Evolutionary conservation across 2,113 vertebrate species (phyloP), one percentile per base, ranked within the genome.

Genomic region (Ageneiosus marmoratus): DNA sequence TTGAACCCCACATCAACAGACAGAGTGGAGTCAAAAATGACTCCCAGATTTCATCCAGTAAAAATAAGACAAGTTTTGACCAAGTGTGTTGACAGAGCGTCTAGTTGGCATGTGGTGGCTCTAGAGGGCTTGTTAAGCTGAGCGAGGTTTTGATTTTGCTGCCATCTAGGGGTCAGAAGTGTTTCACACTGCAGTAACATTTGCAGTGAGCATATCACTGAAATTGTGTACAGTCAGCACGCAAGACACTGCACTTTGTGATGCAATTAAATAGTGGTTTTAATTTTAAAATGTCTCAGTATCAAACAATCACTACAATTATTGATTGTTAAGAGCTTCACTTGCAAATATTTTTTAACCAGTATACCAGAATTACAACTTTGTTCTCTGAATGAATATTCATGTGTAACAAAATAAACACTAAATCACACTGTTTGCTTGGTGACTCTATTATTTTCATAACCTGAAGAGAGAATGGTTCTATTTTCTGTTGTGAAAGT

Each of bases 131-230:
- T 41, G 37, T 3, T 5, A 41, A 41, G 37, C 37, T 41, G 37
- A 3, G 5, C 5, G 37, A 41, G 37, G 37, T 2, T 5, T 41
- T 41, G 37, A 3, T 0, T 60, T 56, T 82, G 70, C 44, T 75
- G 73, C 77, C 85, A 86, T 77, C 85, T 86, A 77, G 82, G 58
- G 85, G 62, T 63, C 56, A 72, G 20, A 67, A 32, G 24, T 20
- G 73, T 16, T 18, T 73, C 24, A 37, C 32, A 37, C 29, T 0
- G 9, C 9, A 55, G 11, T 13, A 24, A 46, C 18, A 8, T 55
- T 60, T 15, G 18, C 7, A 73, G 10, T 81, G 6, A 18, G 58
- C 4, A 37, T 18, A 18, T 60, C 72, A 10, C 37, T 16, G 22
- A 29, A 72, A 60, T 58, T n/a, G 0, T 7, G 15, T 22, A 48